phyloP scores from a whole-genome alignment of 2,113 vertebrate genomes.

The Aramus guarauna region DNA sequence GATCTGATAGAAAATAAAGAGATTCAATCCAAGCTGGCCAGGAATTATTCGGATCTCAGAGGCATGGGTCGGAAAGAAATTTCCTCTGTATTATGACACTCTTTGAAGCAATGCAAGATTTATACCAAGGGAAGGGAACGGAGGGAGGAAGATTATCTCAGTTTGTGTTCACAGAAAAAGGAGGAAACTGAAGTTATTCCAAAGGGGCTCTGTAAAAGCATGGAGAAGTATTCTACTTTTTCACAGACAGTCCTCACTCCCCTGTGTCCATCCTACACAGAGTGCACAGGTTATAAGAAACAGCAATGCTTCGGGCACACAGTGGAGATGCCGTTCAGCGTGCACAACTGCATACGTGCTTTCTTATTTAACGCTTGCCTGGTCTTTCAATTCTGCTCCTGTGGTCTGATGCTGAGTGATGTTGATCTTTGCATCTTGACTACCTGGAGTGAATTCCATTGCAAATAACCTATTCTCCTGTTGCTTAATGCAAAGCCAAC shows the following conservation, averaged over 20 bases:
- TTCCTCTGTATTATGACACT: not conserved
- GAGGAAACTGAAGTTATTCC: not conserved
- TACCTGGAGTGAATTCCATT: not conserved
- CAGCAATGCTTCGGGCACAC: not conserved
- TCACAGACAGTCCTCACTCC: not conserved
- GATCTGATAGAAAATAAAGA: not conserved
- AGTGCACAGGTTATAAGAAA: not conserved
- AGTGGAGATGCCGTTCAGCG: not conserved
- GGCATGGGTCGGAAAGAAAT: not conserved
- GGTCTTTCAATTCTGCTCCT: not conserved
- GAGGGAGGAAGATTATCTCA: not conserved
- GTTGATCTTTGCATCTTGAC: not conserved
- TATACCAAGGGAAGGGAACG: not conserved
- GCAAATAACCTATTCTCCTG: not conserved
- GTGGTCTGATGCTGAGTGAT: not conserved
- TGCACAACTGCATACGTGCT: not conserved
- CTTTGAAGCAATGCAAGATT: not conserved
- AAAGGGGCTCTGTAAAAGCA: not conserved
- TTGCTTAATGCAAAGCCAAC: slow-evolving; percentile 2
- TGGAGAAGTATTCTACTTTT: not conserved
- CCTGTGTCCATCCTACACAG: not conserved
- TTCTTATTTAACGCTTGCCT: not conserved
- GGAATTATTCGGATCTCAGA: not conserved
- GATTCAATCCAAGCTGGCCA: not conserved
- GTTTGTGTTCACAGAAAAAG: not conserved